Percentiles rank a stretch among this genome's conserved stretches.
phyloP scores from a whole-genome alignment of 2,888 invertebrate species.

The Synergus umbraculus region DNA sequence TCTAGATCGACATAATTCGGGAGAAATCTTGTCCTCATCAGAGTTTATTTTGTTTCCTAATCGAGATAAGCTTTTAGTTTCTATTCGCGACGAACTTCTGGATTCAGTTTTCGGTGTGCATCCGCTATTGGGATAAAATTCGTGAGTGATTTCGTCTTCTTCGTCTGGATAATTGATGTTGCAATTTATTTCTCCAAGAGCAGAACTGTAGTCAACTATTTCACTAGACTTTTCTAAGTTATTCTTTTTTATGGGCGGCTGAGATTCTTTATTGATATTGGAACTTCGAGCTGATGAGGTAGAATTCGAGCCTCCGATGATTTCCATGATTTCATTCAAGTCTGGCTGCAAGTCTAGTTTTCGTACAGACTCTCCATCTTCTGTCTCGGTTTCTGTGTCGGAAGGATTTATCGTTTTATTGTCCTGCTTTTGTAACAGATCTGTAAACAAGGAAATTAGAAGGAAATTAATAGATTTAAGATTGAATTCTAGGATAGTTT shows the following conservation, averaged over 20 bases:
- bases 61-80: neutral
- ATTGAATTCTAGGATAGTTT: neutral
- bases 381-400: slow-evolving; percentile 4
- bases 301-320: slow-evolving; percentile 70
- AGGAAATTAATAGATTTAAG: neutral
- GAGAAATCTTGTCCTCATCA: neutral
- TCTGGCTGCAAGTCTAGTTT: slow-evolving; percentile 62
- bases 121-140: neutral
- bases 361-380: slow-evolving; percentile 36
- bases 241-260: slow-evolving; percentile 6
- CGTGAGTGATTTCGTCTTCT: neutral
- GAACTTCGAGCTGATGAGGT: neutral
- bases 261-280: slow-evolving; percentile 29
- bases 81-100: neutral
- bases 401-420: neutral
- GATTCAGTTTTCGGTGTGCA: neutral
- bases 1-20: neutral
- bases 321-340: slow-evolving; percentile 74
- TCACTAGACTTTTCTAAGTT: neutral
- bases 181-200: neutral
- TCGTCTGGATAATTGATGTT: neutral
- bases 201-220: neutral
- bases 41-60: slow-evolving; percentile 13
- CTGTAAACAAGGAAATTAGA: neutral
- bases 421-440: neutral